phyloP scores from a whole-genome alignment of 1,140 invertebrate genomes.

The Magallana angulata region DNA sequence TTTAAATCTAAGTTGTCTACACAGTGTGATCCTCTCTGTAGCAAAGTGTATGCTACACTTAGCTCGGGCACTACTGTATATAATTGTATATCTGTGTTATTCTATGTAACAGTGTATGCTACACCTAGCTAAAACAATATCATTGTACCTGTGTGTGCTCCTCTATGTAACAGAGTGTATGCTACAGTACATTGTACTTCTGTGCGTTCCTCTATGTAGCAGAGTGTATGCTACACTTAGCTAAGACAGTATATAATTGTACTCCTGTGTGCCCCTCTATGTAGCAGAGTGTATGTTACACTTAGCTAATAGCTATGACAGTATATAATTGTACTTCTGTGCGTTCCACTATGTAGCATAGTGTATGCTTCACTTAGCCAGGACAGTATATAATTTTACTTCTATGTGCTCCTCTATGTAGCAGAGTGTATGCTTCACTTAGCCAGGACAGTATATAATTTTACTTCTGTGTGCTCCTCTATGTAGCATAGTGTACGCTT shows the following conservation, averaged over 20 bases:
- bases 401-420: conserved; percentile 65
- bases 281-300: conserved; percentile 68
- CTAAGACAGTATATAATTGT: not conserved
- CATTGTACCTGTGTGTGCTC: conserved; percentile 68
- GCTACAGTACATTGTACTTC: not conserved
- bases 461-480: conserved; percentile 35
- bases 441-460: no score
- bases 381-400: conserved; percentile 54
- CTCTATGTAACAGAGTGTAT: not conserved
- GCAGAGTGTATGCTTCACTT: no score
- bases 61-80: no score
- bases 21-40: conserved; percentile 66
- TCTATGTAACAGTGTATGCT: no score
- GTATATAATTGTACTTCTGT: conserved; percentile 65
- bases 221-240: conserved; percentile 62
- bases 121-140: no score
- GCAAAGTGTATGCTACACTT: no score
- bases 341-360: conserved; percentile 52
- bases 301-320: not conserved
- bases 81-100: conserved; percentile 39
- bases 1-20: conserved; percentile 8
- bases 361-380: no score
- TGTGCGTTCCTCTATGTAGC: conserved; percentile 69
- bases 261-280: conserved; percentile 68
- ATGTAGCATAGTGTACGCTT: no score